Evolutionary conservation across 2,113 vertebrate genomes (phyloP), one percentile per base, ranked within the genome.

Genomic region (Poeciliopsis prolifica): DNA sequence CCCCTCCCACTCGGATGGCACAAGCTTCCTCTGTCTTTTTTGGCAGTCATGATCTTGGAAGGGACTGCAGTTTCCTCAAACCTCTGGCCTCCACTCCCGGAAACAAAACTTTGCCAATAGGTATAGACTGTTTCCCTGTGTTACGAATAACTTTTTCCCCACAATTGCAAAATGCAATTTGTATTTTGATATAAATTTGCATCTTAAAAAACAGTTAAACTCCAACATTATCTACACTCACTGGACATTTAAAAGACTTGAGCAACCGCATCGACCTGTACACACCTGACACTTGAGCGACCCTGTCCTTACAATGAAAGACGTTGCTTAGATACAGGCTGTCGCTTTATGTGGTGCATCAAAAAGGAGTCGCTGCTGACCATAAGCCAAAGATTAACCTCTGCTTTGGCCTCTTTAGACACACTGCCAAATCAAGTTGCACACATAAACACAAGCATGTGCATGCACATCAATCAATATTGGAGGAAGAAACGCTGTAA

Each of bases 101-200:
- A 83, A 95, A 94, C 91, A 99, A 98, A 93, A 92, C 95, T 5
- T 95, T 95, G 85, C 91, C 95, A 70, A 91, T 97, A 95, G 97
- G 98, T 99, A 90, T 82, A 68, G 35, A 29, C 14, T 7, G 37
- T 75, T 74, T 69, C 60, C 51, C 24, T 28, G 28, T 28, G 28
- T 3, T 35, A 9, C 1, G 5, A 28, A 6, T 37, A 37, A 7
- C 24, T 67, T 60, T 37, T 30, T 26, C 5, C 5, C 30, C 10
- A 33, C 29, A 29, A 29, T 29, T 29, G 29, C 29, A 29, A 29
- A 29, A 29, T 29, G 29, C 29, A 29, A 29, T 29, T 29, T 13
- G 14, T 35, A 44, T 8, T 2, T 51, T 61, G 26, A 26, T 40
- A 60, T 51, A 15, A 4, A 29, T 44, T 40, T 68, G 35, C 14